Conservation (phyloP, 2,797 vertebrate species). For the Varecia variegata region DNA sequence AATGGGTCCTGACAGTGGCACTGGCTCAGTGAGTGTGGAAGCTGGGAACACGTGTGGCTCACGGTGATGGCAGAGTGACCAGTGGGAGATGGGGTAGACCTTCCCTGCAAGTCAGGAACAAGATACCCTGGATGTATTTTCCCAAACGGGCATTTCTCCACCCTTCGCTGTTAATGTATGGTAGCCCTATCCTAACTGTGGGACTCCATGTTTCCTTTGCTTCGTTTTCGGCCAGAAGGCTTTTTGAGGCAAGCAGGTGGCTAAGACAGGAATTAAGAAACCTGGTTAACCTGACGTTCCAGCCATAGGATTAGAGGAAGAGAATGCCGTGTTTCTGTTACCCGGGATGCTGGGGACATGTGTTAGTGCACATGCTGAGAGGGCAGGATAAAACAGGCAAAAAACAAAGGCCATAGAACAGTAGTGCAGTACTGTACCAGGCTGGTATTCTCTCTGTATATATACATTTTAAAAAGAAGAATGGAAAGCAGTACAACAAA, state of each 20-base stretch:
- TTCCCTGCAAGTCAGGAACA: neutral
- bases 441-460: neutral
- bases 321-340: neutral
- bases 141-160: neutral
- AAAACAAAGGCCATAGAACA: neutral
- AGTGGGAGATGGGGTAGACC: neutral
- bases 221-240: neutral
- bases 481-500: neutral
- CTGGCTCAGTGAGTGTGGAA: neutral
- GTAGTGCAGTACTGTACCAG: fast-evolving
- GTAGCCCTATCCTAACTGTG: neutral
- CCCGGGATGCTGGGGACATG: neutral
- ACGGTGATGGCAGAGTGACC: neutral
- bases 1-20: neutral
- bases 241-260: neutral
- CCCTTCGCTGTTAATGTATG: neutral
- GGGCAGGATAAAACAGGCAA: neutral
- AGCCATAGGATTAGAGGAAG: neutral
- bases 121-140: neutral
- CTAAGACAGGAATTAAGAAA: neutral
- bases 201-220: neutral
- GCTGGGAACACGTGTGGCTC: neutral
- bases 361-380: neutral
- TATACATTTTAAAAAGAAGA: neutral
- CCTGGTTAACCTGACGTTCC: neutral